Evolutionary conservation across 2,888 invertebrate species (phyloP), one percentile per base, ranked within the genome.

Genomic region (Luffia ferchaultella): DNA sequence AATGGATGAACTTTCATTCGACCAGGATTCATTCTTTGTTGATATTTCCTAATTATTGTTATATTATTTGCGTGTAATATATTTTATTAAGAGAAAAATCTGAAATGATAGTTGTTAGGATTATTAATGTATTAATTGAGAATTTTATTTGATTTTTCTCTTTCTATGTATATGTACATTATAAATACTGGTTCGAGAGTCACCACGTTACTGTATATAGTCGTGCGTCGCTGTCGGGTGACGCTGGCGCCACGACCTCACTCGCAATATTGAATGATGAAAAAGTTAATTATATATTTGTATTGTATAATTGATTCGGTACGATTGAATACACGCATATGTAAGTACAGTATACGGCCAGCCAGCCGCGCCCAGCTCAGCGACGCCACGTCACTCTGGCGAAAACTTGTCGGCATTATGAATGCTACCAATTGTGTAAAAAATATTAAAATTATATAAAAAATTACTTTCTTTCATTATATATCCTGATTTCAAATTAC

Each of bases 401-500:
- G 30, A 12, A 12, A 3, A 30, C 30, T 30, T 79, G 83, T 79
- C 82, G 76, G 85, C 85, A 85, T 85, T 85, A 82, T 83, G 78
- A 85, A 85, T 85, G 85, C 85, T 84, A 83, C 83, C 70, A 82
- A 84, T 85, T 85, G 85, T 85, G 85, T 84, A 85, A 85, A 85
- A 85, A 85, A 85, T 78, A 85, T 84, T 84, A 85, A 85, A 85
- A 84, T 73, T 70, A 55, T 75, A 73, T 77, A 84, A 84, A 82
- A 82, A 76, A 72, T 64, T 30, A 30, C 44, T 17, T 48, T 57
- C 20, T 58, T 55, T 74, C 65, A 76, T 83, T 82, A 84, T 60
- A 71, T 77, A 79, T 73, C 42, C 15, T 2, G n/a, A n/a, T n/a
- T n/a, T n/a, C n/a, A n/a, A n/a, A 19, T 40, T 49, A n/a, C n/a